phyloP scores from a whole-genome alignment of 1,140 invertebrate genomes.

The Cylas formicarius region DNA sequence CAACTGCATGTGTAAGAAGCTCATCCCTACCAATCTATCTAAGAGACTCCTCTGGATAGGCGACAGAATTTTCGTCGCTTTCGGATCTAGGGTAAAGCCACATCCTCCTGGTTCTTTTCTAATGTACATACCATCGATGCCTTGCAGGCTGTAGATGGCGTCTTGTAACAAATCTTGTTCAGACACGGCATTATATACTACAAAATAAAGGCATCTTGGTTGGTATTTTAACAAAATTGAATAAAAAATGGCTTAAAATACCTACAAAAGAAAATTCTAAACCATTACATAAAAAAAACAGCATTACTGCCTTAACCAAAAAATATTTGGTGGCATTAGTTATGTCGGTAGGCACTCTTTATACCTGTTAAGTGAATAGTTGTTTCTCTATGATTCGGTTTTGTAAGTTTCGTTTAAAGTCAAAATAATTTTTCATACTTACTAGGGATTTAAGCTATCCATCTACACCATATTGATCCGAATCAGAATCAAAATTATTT shows the following conservation, averaged over 20 bases:
- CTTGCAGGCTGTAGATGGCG: constrained; percentile 74
- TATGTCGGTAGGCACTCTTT: neutral
- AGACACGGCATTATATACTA: constrained; percentile 22
- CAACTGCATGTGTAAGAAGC: constrained; percentile 78
- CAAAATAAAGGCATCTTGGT: constrained; percentile 11
- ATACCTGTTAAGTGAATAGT: too few species aligned
- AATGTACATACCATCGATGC: constrained; percentile 69
- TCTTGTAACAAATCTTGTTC: constrained; percentile 59
- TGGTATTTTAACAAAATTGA: neutral
- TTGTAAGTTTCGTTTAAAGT: too few species aligned
- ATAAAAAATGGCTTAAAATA: neutral
- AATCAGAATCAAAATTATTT: too few species aligned
- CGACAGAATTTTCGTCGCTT: constrained; percentile 40
- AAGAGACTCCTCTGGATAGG: constrained; percentile 51
- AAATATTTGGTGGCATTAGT: neutral
- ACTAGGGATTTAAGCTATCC: too few species aligned
- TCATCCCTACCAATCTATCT: constrained; percentile 72
- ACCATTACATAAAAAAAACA: neutral
- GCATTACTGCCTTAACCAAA: neutral
- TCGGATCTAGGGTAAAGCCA: constrained; percentile 61
- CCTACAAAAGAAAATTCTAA: neutral
- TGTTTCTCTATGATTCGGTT: too few species aligned
- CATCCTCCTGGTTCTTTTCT: constrained; percentile 56
- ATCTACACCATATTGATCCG: too few species aligned
- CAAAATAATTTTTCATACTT: too few species aligned